phyloP scores from a whole-genome alignment of 2,113 vertebrate species.

The Baryphthengus martii region DNA sequence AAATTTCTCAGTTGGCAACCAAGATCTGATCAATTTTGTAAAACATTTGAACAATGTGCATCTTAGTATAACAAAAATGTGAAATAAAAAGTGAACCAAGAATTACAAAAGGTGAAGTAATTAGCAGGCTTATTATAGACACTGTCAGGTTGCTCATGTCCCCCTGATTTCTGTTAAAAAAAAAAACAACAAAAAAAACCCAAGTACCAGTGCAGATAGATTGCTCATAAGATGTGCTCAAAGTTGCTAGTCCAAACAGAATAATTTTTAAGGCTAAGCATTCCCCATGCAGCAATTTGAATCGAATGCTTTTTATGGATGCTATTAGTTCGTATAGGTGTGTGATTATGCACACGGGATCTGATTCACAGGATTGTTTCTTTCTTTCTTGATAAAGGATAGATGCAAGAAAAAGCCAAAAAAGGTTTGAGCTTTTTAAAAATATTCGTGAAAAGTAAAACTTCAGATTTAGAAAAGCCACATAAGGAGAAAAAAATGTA shows the following conservation, averaged over 20 bases:
- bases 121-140: not conserved
- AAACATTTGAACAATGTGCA: not conserved
- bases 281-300: constrained; percentile 48
- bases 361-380: constrained; percentile 48
- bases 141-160: not conserved
- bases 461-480: not conserved
- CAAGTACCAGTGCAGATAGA: not conserved
- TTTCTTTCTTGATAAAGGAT: constrained; percentile 27
- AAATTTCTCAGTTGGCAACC: not conserved
- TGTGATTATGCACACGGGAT: constrained; percentile 55
- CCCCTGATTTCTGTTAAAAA: not conserved
- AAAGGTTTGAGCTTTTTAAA: constrained; percentile 29
- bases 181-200: not conserved
- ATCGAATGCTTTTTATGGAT: constrained; percentile 50
- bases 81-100: not conserved
- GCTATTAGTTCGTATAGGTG: not conserved
- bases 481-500: not conserved
- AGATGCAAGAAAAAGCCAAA: constrained; percentile 11
- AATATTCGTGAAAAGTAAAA: constrained; percentile 19
- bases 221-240: constrained; percentile 21
- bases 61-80: not conserved
- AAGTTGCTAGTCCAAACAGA: constrained; percentile 55
- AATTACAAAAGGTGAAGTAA: not conserved
- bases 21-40: not conserved
- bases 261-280: constrained; percentile 36